Conservation (phyloP, 2,888 invertebrate species). For the Parnassius smintheus region DNA sequence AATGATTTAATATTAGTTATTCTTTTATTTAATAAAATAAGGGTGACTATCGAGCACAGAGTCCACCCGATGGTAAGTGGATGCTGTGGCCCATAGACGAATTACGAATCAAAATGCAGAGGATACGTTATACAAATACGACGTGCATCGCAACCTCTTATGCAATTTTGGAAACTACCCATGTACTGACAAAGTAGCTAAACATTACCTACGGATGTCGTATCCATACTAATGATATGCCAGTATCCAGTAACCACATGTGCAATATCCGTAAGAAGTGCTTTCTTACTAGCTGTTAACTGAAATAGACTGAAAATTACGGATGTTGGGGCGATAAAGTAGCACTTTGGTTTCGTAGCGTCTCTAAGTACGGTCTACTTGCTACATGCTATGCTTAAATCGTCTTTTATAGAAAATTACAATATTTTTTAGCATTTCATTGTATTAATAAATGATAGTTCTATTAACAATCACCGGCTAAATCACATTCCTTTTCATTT, state of each 20-base stretch:
- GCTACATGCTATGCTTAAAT: no score
- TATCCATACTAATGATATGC: constrained; percentile 7
- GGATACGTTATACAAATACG: not conserved
- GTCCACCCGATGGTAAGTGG: no score
- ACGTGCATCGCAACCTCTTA: not conserved
- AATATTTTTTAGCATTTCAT: no score
- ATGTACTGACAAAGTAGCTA: constrained; percentile 12
- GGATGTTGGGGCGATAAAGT: constrained; percentile 53
- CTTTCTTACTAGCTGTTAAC: constrained; percentile 36
- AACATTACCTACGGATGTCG: constrained; percentile 6
- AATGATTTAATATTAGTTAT: no score
- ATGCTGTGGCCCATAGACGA: no score
- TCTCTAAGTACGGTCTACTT: not conserved
- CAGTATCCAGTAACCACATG: constrained; percentile 23
- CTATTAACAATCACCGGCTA: no score
- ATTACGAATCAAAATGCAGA: no score
- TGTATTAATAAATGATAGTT: no score
- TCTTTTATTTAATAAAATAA: no score
- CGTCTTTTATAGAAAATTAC: no score
- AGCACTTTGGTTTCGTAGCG: constrained; percentile 27
- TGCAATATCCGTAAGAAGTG: constrained; percentile 34
- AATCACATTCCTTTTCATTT: no score
- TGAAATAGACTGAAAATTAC: constrained; percentile 48
- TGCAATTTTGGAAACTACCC: constrained; percentile 3
- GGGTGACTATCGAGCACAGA: no score